Evolutionary conservation across 1,140 invertebrate species (phyloP), one percentile per base, ranked within the genome.

Genomic region (Gonioctena quinquepunctata): DNA sequence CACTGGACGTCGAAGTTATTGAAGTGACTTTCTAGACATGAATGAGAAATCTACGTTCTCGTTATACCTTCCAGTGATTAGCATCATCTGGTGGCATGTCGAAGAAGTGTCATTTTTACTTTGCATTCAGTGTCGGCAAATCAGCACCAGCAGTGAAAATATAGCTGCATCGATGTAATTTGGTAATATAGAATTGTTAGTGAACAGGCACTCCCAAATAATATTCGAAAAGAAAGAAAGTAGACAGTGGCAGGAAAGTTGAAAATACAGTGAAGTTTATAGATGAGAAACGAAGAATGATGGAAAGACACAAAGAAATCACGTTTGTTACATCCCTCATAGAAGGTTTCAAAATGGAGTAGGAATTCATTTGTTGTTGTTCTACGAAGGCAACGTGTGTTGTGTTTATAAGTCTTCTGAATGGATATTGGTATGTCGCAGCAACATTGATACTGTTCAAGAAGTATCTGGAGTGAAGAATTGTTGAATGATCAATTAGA

Each of bases 161-260:
- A 63, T 63, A 63, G 61, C 61, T 63, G 61, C 61, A 63, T 63
- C 61, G 61, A 63, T 48, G 61, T 48, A 63, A 63, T 63, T 63
- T 63, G 19, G 61, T 28, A 63, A 63, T 63, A 18, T 48, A 48
- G 25, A 63, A 48, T 63, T 63, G 42, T 63, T 63, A 42, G 61
- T 21, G 61, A 22, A 63, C 61, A 63, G 61, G 23, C 61, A 63
- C 61, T 63, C 61, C 61, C 61, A 63, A 61, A 63, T 63, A 28
- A 48, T 48, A 48, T 22, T 63, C 22, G 42, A 48, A 63, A 63
- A 48, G 19, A 63, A 63, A 63, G 18, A 22, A 63, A 63, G 27
- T 63, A 48, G 8, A 26, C 42, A 33, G 18, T n/a, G 8, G 16
- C 28, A 42, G 19, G n/a, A 48, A 63, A 28, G 25, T 49, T 11